Base-by-base conservation (phyloP, 1,140 invertebrate genomes). In the Choristoneura fumiferana region DNA sequence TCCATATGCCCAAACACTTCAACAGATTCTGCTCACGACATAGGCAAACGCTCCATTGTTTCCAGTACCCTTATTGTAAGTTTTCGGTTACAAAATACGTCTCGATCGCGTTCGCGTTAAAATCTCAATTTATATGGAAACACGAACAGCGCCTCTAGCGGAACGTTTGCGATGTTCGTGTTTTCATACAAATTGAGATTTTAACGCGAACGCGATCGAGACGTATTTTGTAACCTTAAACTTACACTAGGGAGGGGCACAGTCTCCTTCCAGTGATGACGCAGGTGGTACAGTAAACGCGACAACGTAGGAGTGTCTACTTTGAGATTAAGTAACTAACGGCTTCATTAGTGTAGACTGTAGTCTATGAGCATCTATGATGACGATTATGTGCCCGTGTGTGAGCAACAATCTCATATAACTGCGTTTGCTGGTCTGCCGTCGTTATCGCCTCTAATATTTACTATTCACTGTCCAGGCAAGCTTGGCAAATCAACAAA, bases 201-300 rank as follows among this genome's bases (percentile, higher is more conserved):
- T n/a, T n/a, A n/a, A n/a, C n/a, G n/a, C n/a, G n/a, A n/a, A n/a
- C n/a, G n/a, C n/a, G n/a, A n/a, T n/a, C n/a, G n/a, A n/a, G n/a
- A n/a, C n/a, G n/a, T n/a, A n/a, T n/a, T n/a, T n/a, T n/a, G n/a
- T n/a, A n/a, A n/a, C n/a, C n/a, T n/a, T n/a, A n/a, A n/a, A n/a
- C n/a, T n/a, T n/a, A n/a, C n/a, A n/a, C n/a, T n/a, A n/a, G n/a
- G n/a, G n/a, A n/a, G n/a, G n/a, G n/a, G n/a, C n/a, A n/a, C n/a
- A n/a, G n/a, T n/a, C n/a, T n/a, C n/a, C n/a, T n/a, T 29, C 29
- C 43, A 49, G n/a, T 22, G 43, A 49, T 49, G 18, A 49, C 43
- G 43, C 29, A 49, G 8, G 17, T 29, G 17, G 18, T 29, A 12
- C 18, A 22, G 22, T 29, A 49, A 49, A 49, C 17, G 18, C n/a